Percentiles rank a stretch among this genome's conserved stretches.
phyloP scores from a whole-genome alignment of 2,797 vertebrate species.

The Rhynchotus rufescens region DNA sequence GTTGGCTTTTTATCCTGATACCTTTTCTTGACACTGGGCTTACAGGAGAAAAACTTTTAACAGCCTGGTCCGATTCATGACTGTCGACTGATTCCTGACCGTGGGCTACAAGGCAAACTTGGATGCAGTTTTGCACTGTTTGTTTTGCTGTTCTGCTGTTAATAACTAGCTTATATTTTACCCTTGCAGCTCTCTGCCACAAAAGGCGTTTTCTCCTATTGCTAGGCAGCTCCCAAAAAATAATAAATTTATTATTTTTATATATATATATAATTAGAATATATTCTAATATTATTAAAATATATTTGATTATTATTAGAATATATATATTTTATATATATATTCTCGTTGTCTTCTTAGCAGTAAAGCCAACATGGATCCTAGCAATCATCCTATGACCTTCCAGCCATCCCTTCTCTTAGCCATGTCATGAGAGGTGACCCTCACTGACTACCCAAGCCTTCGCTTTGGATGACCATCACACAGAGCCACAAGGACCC shows the following conservation, averaged over 20 bases:
- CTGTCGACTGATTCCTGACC: too few species aligned
- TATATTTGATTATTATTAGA: too few species aligned
- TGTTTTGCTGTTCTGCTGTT: not conserved
- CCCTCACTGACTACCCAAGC: not conserved
- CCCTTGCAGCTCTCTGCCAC: not conserved
- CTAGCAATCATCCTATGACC: not conserved
- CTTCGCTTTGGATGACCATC: not conserved
- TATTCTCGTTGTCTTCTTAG: not conserved
- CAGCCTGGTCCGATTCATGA: not conserved
- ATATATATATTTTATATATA: not conserved
- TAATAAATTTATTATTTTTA: not conserved
- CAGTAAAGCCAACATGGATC: not conserved
- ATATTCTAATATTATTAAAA: too few species aligned
- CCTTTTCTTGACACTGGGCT: not conserved
- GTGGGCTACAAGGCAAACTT: not conserved
- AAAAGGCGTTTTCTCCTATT: not conserved
- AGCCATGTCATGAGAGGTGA: accelerated
- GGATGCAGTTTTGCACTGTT: accelerated
- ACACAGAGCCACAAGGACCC: not conserved
- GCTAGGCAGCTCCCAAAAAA: not conserved
- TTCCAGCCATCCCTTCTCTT: not conserved
- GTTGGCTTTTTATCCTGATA: not conserved
- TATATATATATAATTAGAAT: not conserved
- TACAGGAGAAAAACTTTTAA: not conserved
- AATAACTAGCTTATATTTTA: not conserved